Evolutionary conservation across 2,113 vertebrate species (phyloP).

Genomic region (Chaetura pelagica): DNA sequence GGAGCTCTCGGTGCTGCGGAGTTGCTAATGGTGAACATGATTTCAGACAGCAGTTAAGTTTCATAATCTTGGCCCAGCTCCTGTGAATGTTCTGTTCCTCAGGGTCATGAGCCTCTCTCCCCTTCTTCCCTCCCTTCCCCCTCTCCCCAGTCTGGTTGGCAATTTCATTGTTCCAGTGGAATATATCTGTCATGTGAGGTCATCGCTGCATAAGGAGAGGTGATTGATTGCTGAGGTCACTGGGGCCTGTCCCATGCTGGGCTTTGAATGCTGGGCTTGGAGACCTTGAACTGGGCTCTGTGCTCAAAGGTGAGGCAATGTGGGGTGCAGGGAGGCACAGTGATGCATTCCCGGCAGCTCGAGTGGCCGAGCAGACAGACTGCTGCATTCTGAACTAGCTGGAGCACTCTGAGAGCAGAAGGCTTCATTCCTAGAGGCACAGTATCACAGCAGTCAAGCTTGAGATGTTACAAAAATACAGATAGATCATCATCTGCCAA

Average conservation of each 20-base stretch:
- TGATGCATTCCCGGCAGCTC: constrained; percentile 48
- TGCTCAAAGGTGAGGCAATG: neutral
- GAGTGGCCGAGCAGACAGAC: constrained; percentile 53
- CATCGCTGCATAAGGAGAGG: constrained; percentile 63
- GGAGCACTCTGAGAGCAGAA: constrained; percentile 50
- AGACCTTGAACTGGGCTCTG: constrained; percentile 24
- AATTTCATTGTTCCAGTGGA: constrained; percentile 63
- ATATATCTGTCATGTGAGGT: constrained; percentile 62
- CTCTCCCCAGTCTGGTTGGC: constrained; percentile 46
- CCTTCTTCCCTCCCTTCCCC: constrained; percentile 25
- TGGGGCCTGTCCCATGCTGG: constrained; percentile 48
- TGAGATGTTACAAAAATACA: constrained; percentile 66
- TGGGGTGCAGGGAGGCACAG: constrained; percentile 23
- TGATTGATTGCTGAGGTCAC: constrained; percentile 66
- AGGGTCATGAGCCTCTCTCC: constrained; percentile 31
- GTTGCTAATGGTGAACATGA: constrained; percentile 42
- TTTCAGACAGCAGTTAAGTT: constrained; percentile 48
- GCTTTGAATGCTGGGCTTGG: constrained; percentile 37
- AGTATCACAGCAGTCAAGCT: constrained; percentile 62
- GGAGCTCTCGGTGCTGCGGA: constrained; percentile 27
- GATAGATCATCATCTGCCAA: constrained; percentile 58
- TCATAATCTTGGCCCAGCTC: constrained; percentile 59
- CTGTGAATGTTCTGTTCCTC: constrained; percentile 31
- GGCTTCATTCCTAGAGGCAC: constrained; percentile 69
- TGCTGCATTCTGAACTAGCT: constrained; percentile 70